Conservation (phyloP, 2,888 invertebrate genomes). For the Ornithoptera alexandrae region DNA sequence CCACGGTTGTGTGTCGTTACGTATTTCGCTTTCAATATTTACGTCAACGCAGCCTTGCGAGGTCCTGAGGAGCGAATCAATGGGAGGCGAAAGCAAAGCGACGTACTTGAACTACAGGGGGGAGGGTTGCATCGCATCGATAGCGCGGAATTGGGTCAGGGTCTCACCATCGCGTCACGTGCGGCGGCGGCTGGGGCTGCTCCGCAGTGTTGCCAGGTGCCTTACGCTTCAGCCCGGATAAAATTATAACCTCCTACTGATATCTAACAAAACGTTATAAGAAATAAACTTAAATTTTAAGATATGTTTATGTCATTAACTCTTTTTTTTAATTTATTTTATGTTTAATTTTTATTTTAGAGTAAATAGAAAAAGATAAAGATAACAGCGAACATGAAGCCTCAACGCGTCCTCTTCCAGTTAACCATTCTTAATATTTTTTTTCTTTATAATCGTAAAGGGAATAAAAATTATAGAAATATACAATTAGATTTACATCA, state of each 20-base stretch:
- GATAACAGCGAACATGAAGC: too few relatives aligned
- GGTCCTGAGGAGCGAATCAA: constrained; percentile 44
- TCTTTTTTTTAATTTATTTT: too few relatives aligned
- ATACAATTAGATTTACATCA: too few relatives aligned
- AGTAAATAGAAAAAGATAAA: too few relatives aligned
- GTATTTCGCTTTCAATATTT: constrained; percentile 6
- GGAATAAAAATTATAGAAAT: too few relatives aligned
- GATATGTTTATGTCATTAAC: too few relatives aligned
- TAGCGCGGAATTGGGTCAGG: constrained; percentile 65
- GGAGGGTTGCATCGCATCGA: constrained; percentile 55
- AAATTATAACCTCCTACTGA: neutral
- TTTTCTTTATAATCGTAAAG: too few relatives aligned
- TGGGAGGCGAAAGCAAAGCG: constrained; percentile 57
- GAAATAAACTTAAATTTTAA: too few relatives aligned
- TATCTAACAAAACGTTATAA: neutral
- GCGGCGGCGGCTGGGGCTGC: constrained; percentile 39
- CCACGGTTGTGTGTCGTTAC: too few relatives aligned
- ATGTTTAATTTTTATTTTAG: too few relatives aligned
- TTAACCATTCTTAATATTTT: too few relatives aligned
- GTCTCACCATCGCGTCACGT: constrained; percentile 49
- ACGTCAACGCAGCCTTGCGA: neutral
- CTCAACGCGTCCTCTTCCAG: too few relatives aligned
- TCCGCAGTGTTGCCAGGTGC: constrained; percentile 30
- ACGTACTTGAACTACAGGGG: constrained; percentile 59
- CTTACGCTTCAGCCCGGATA: constrained; percentile 8